A percentile compares a stretch with the other conserved stretches of the same genome.
phyloP scores from a whole-genome alignment of 2,113 vertebrate species.

The Bothrops jararaca region DNA sequence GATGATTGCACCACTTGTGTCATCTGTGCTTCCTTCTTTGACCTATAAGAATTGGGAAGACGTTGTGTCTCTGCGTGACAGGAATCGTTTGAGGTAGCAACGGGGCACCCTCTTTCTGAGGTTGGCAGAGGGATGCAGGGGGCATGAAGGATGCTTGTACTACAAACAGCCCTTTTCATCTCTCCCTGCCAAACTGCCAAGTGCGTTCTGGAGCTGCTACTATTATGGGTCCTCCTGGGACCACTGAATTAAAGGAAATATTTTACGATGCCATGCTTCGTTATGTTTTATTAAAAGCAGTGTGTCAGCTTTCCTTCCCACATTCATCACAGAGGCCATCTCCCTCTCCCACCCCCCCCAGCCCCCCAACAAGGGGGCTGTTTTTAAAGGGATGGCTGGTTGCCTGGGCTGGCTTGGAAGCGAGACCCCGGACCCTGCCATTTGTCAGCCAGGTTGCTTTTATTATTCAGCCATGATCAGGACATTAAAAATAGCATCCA shows the following conservation, averaged over 20 bases:
- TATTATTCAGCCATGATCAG: not conserved
- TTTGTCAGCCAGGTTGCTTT: not conserved
- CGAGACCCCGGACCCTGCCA: not conserved
- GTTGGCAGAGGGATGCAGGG: not conserved
- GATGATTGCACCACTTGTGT: not conserved
- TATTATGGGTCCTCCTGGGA: conserved; percentile 49
- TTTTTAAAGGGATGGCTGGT: not conserved
- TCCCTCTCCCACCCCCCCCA: not conserved
- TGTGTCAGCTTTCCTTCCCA: conserved; percentile 31
- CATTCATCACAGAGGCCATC: conserved; percentile 31
- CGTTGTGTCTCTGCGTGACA: not conserved
- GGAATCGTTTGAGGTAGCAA: not conserved
- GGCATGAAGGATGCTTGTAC: not conserved
- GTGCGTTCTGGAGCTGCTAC: conserved; percentile 19
- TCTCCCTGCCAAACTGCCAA: not conserved
- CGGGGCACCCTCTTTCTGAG: not conserved
- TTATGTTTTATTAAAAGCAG: conserved; percentile 71
- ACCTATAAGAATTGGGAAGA: not conserved
- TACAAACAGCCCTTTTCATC: not conserved
- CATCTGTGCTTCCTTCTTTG: no score
- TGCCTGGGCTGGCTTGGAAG: not conserved
- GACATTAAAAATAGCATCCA: not conserved
- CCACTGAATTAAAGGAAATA: conserved; percentile 70
- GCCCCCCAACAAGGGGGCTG: not conserved
- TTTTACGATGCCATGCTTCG: conserved; percentile 69